These are phyloP conservation scores for Sitophilus oryzae DNA, from an alignment of 1,140 invertebrate species.

Conservation along the genomic window DNA sequence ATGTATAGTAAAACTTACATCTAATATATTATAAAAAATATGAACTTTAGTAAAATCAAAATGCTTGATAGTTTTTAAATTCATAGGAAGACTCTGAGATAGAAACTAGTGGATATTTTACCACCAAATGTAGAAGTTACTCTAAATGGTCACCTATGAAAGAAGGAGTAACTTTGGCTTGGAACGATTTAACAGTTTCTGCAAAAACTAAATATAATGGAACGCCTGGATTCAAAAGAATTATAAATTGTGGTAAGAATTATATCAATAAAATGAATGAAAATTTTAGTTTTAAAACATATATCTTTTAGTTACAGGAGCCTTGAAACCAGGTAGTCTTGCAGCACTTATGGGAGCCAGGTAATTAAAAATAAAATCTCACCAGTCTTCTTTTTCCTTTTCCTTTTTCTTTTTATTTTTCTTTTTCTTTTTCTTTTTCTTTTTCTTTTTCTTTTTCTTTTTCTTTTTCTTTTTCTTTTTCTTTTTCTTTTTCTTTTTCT, in stretches of 20 bases:
- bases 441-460: no score
- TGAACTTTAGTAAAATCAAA: neutral
- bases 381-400: no score
- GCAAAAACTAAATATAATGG: conserved; percentile 53
- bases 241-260: conserved; percentile 60
- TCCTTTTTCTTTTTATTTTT: no score
- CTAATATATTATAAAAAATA: no score
- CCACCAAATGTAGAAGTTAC: conserved; percentile 39
- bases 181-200: conserved; percentile 68
- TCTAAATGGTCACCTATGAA: conserved; percentile 49
- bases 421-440: no score
- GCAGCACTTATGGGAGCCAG: conserved; percentile 88
- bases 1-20: no score
- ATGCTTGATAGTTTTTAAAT: neutral
- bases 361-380: no score
- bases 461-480: no score
- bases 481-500: no score
- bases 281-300: no score
- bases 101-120: conserved; percentile 14
- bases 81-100: conserved; percentile 24
- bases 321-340: conserved; percentile 73
- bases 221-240: conserved; percentile 52
- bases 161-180: conserved; percentile 62
- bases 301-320: conserved; percentile 60
- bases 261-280: no score